Base-by-base conservation (phyloP, 2,797 vertebrate species). In the Danio aesculapii region DNA sequence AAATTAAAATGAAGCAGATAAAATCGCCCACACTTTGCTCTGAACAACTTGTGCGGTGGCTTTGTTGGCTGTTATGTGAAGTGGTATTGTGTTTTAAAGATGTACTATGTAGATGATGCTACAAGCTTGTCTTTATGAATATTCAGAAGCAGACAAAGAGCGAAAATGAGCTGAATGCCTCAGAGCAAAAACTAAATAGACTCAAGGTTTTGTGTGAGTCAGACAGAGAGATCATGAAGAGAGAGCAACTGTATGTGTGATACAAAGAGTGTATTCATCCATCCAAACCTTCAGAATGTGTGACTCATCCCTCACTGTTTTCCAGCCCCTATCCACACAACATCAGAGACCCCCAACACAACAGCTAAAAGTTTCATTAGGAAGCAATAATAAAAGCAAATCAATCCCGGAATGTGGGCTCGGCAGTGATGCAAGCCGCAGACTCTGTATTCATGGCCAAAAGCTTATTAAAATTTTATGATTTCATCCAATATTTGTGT, bases 211-310 rank as follows among this genome's bases (percentile, higher is more conserved):
- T 30, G 67, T 41, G 49, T n/a, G 67, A 41, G 9, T 41, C 49
- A 53, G 21, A 70, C 67, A 53, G 49, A 69, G 58, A 9, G 17
- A 21, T 17, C 5, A n/a, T 55, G 52, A 55, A 55, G 55, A 19
- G 46, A 49, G 44, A 14, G 12, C 3, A 12, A 12, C 17, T 67
- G 64, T 70, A 30, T 43, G 49, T 41, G 14, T 16, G 67, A 53
- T 14, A 53, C 67, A 70, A 53, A 70, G 67, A 70, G 49, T 11
- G 67, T 41, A 70, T 70, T 70, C 67, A 70, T 70, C 49, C 9
- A 6, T 41, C 53, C 21, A 70, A 21, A 70, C 49, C 21, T 53
- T 70, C 49, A 70, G 30, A 39, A 50, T 70, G 67, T 39, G 49
- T 70, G 67, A 53, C 67, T 69, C 21, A 69, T 69, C 49, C 21